These are phyloP conservation scores for Rhogogaster chlorosoma DNA, from an alignment of 2,888 invertebrate species.

Conservation along the genomic window DNA sequence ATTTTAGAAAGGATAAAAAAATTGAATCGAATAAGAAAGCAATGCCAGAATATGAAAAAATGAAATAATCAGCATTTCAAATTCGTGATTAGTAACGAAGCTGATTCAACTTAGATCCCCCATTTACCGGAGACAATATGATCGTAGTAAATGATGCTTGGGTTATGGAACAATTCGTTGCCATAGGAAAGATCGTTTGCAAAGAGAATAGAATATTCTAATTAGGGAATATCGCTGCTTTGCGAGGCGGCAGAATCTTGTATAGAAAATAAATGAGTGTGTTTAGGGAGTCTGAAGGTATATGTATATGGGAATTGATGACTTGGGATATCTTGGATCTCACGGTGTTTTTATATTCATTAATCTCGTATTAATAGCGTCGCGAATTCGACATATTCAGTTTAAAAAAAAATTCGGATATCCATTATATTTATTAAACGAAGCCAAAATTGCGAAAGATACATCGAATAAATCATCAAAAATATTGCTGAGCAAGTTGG, in stretches of 20 bases:
- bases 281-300: neutral
- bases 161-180: neutral
- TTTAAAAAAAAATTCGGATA: too few species aligned
- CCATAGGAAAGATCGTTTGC: neutral
- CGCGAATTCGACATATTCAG: too few species aligned
- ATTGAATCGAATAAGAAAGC: too few species aligned
- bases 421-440: too few species aligned
- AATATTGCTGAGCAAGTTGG: neutral
- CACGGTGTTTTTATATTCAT: too few species aligned
- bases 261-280: neutral
- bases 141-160: neutral
- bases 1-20: too few species aligned
- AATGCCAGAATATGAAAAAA: neutral
- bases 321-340: too few species aligned
- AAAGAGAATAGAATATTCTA: slow-evolving; percentile 2
- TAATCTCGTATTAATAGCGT: too few species aligned
- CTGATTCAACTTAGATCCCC: neutral
- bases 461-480: neutral
- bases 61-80: neutral
- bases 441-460: neutral
- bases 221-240: neutral
- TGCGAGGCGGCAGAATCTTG: neutral
- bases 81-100: neutral
- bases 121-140: neutral
- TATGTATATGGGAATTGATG: too few species aligned